These are phyloP conservation scores for Sandelia bainsii DNA, from an alignment of 2,797 vertebrate species.

Conservation along the genomic window DNA sequence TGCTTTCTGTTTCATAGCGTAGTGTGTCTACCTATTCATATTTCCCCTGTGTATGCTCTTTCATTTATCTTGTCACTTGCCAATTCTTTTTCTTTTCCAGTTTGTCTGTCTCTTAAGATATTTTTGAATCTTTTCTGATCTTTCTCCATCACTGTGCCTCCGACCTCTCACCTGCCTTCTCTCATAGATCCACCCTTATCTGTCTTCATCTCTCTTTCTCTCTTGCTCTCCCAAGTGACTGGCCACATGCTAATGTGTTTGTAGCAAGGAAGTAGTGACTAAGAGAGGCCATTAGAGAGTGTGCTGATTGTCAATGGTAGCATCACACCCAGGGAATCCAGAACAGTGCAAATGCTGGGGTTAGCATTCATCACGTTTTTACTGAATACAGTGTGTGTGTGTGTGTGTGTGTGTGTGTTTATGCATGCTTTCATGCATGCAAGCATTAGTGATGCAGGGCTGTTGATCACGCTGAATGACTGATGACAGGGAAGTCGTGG, in stretches of 20 bases:
- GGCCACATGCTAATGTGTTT: conserved; percentile 72
- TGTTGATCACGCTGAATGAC: conserved; percentile 82
- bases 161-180: conserved; percentile 26
- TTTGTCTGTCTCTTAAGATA: conserved; percentile 28
- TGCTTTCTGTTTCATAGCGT: conserved; percentile 19
- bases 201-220: conserved; percentile 53
- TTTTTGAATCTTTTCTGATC: conserved; percentile 42
- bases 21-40: conserved; percentile 32
- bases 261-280: conserved; percentile 55
- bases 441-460: conserved; percentile 69
- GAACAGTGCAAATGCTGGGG: conserved; percentile 50
- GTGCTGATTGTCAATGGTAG: conserved; percentile 51
- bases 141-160: conserved; percentile 32
- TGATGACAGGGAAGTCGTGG: conserved; percentile 77
- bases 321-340: conserved; percentile 43
- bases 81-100: conserved; percentile 31
- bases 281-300: conserved; percentile 64
- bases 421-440: conserved; percentile 10
- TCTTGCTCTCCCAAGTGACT: conserved; percentile 30
- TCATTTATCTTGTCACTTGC: conserved; percentile 49
- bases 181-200: conserved; percentile 47
- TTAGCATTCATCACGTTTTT: conserved; percentile 45
- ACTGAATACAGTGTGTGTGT: not conserved
- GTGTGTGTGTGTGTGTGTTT: not conserved
- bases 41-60: conserved; percentile 42